Evolutionary conservation across 1,140 invertebrate species (phyloP).

Genomic region (Camponotus pennsylvanicus): DNA sequence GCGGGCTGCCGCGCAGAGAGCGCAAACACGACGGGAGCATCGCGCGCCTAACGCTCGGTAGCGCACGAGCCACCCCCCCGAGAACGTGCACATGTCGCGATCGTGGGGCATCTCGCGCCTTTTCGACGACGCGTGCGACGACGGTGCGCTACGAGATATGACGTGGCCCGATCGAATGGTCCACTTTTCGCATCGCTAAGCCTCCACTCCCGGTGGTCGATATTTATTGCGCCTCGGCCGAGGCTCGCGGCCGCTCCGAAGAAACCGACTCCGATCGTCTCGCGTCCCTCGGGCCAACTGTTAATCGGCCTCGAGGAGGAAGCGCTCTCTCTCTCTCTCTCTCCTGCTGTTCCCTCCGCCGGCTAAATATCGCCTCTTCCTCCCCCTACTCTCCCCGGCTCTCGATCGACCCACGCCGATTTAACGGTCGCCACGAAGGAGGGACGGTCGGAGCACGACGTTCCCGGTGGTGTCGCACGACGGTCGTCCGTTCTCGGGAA

Average conservation of each 20-base stretch:
- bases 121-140: constrained; percentile 40
- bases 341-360: constrained; percentile 41
- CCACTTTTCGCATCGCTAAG: constrained; percentile 69
- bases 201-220: constrained; percentile 65
- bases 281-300: constrained; percentile 28
- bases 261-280: constrained; percentile 42
- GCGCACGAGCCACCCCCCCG: constrained; percentile 3
- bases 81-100: constrained; percentile 6
- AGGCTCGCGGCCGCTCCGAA: constrained; percentile 30
- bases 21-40: neutral
- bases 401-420: constrained; percentile 64
- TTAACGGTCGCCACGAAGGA: constrained; percentile 53
- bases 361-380: constrained; percentile 61
- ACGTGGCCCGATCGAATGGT: constrained; percentile 68
- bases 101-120: constrained; percentile 4
- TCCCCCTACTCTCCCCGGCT: constrained; percentile 41
- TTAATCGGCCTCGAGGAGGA: constrained; percentile 38
- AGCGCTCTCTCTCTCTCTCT: neutral
- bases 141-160: constrained; percentile 40
- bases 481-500: constrained; percentile 38
- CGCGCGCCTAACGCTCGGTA: constrained; percentile 25
- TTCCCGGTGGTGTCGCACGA: constrained; percentile 53
- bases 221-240: constrained; percentile 61
- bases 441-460: constrained; percentile 56
- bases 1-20: neutral